A percentile compares a stretch with the other conserved stretches of the same genome.
These are phyloP conservation scores for Eidolon helvum DNA, from an alignment of 2,113 vertebrate genomes.

Conservation along the genomic window DNA sequence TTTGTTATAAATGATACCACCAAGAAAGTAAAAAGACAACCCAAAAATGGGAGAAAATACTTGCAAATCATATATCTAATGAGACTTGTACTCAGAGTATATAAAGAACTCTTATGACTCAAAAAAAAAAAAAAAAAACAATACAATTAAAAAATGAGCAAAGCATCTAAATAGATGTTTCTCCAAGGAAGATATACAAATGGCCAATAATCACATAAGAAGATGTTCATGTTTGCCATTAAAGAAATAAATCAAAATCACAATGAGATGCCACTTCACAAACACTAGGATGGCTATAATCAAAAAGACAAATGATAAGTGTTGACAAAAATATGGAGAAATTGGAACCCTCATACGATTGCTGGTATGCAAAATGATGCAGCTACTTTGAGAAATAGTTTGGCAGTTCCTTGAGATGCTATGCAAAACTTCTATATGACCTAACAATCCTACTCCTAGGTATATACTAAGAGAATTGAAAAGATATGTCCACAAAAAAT, in stretches of 20 bases:
- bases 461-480: background rate
- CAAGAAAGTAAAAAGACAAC: slow-evolving; percentile 23
- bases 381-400: background rate
- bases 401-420: slow-evolving; percentile 3
- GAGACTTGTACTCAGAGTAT: background rate
- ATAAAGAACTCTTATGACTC: background rate
- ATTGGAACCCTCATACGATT: background rate
- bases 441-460: background rate
- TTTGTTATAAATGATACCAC: background rate
- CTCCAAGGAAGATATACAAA: slow-evolving; percentile 10
- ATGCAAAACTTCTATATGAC: background rate
- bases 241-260: slow-evolving; percentile 37
- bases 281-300: background rate
- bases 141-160: background rate
- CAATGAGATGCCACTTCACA: background rate
- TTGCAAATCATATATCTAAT: slow-evolving; percentile 15
- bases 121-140: background rate
- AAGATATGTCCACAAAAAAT: background rate
- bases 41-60: background rate
- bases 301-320: background rate
- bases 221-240: background rate
- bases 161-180: background rate
- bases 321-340: background rate
- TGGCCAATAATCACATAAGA: background rate
- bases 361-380: background rate